Evolutionary conservation across 2,113 vertebrate species (phyloP), one percentile per base, ranked within the genome.

Genomic region (Scomber colias): DNA sequence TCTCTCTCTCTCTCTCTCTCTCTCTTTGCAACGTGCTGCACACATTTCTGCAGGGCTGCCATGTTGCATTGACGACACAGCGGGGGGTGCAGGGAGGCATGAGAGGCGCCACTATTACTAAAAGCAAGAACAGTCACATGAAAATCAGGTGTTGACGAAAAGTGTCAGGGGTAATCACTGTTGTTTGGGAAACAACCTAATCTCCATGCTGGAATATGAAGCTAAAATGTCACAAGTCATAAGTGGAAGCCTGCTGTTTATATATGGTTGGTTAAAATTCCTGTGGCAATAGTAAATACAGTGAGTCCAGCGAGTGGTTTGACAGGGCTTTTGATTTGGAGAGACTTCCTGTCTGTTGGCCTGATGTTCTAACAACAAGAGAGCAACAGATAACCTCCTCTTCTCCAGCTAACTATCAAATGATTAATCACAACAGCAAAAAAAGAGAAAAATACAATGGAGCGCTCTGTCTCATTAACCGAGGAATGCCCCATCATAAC

Each of bases 391-490:
- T 40, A 74, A 64, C 51, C 19, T 21, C 49, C 31, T 35, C 31
- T 40, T 40, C 35, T 40, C 59, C 35, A 73, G 70, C 35, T 54
- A 57, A 62, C 59, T 7, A 71, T 73, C 31, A 76, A 51, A 71
- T 89, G 77, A 85, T 82, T 78, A 71, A 90, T 82, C 59, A 16
- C 49, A 61, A 63, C 49, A 19, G n/a, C 27, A 59, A 57, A 71
- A 21, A 21, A 21, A 21, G 21, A 40, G 13, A 80, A 80, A 24
- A 82, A 81, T 24, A 79, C 68, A 84, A 70, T 46, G 71, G 75
- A 53, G 75, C 73, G 60, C 7, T 1, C 11, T 16, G 62, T 83
- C 74, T 82, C 71, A 72, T 90, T 86, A 87, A 69, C 78, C n/a
- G 19, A 76, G 40, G 67, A 76, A 69, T 72, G 81, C 45, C 71